Conservation (phyloP, 2,113 vertebrate genomes). For the zebrafish (Danio rerio) region GRCz12tu NC_133179.1:29205001-29205500, state of each 20-base stretch:
- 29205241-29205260: conserved; percentile 5
- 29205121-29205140: not conserved
- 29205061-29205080: not conserved
- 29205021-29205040: conserved; percentile 3
- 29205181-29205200: not conserved
- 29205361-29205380: not conserved
- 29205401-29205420: not conserved
- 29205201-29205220: conserved; percentile 14
- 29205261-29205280: not conserved
- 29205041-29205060: conserved; percentile 16
- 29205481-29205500: too few relatives aligned
- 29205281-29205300: not conserved
- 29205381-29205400: not conserved
- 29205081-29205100: not conserved
- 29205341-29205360: not conserved
- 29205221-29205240: not conserved
- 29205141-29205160: not conserved
- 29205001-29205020: not conserved
- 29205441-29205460: too few relatives aligned
- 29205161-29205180: conserved; percentile 3
- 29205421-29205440: not conserved
- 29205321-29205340: not conserved
- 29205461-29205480: too few relatives aligned
- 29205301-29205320: conserved; percentile 19
- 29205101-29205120: not conserved